These are phyloP conservation scores for Solenopsis fugax DNA, from an alignment of 1,140 invertebrate species.

Conservation along the genomic window DNA sequence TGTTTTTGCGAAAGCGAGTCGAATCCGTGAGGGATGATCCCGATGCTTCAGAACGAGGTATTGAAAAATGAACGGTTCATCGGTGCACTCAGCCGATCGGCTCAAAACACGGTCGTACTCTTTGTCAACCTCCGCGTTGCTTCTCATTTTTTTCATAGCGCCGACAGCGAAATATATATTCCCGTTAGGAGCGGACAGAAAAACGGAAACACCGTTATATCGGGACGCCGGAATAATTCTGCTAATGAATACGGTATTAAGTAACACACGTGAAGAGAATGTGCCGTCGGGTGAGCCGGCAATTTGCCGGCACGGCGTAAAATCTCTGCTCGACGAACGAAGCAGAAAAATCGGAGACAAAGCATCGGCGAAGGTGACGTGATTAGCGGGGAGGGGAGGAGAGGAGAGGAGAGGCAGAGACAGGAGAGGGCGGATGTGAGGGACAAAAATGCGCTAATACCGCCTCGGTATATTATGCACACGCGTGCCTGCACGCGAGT, in stretches of 20 bases:
- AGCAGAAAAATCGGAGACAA: conserved; percentile 67
- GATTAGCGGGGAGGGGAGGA: conserved; percentile 65
- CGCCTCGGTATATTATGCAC: conserved; percentile 71
- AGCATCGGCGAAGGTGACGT: conserved; percentile 57
- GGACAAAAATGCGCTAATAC: conserved; percentile 60
- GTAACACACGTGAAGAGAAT: conserved; percentile 41
- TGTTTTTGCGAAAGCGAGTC: conserved; percentile 71
- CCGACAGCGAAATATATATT: conserved; percentile 58
- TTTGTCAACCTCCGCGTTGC: conserved; percentile 51
- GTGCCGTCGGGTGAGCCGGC: not conserved
- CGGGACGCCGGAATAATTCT: conserved; percentile 63
- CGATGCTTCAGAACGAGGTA: conserved; percentile 68
- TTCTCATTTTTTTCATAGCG: conserved; percentile 32
- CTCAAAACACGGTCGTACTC: conserved; percentile 63
- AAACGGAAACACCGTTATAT: conserved; percentile 21
- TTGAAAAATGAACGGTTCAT: conserved; percentile 80
- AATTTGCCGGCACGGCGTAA: conserved; percentile 61
- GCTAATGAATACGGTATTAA: conserved; percentile 67
- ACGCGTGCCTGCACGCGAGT: conserved; percentile 32
- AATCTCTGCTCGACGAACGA: conserved; percentile 58
- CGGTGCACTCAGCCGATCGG: conserved; percentile 74
- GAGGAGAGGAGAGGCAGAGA: conserved; percentile 21
- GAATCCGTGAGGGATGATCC: conserved; percentile 77
- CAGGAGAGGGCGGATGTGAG: not conserved
- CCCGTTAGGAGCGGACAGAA: conserved; percentile 26